Percentiles rank a stretch among this genome's conserved stretches.
These are phyloP conservation scores for Etheostoma cragini DNA, from an alignment of 2,113 vertebrate species.

Conservation along the genomic window DNA sequence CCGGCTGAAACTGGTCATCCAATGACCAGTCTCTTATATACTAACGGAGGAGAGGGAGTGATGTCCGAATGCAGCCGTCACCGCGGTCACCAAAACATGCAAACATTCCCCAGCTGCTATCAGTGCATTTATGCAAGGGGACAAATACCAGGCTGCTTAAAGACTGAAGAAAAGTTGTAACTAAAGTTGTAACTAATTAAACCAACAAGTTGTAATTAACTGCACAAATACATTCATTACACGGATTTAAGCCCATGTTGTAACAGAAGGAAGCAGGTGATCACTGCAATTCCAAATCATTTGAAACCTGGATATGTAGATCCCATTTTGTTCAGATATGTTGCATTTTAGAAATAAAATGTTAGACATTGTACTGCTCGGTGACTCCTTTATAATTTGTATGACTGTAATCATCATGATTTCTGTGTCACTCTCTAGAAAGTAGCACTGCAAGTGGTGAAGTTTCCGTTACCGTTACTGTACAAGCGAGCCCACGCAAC, in stretches of 20 bases:
- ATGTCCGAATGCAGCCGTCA: background rate
- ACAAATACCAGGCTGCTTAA: background rate
- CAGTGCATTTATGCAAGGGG: too few relatives aligned
- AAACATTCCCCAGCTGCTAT: background rate
- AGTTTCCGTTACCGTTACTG: background rate
- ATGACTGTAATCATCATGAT: background rate
- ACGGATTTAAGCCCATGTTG: background rate
- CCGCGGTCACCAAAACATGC: background rate
- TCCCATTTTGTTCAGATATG: background rate
- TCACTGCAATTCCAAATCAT: too few relatives aligned
- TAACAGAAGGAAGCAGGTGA: background rate
- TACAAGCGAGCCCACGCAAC: background rate
- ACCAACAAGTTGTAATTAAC: too few relatives aligned
- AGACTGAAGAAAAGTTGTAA: background rate
- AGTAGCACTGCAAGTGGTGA: too few relatives aligned
- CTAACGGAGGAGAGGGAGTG: background rate
- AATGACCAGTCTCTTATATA: background rate
- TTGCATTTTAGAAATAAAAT: background rate
- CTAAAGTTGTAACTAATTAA: too few relatives aligned
- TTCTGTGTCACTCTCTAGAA: too few relatives aligned
- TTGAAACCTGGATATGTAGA: background rate
- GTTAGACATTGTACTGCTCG: background rate
- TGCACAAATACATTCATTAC: background rate
- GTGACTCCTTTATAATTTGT: background rate
- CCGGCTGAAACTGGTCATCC: background rate